phyloP scores from a whole-genome alignment of 2,888 invertebrate species.

The Bhutanitis thaidina region DNA sequence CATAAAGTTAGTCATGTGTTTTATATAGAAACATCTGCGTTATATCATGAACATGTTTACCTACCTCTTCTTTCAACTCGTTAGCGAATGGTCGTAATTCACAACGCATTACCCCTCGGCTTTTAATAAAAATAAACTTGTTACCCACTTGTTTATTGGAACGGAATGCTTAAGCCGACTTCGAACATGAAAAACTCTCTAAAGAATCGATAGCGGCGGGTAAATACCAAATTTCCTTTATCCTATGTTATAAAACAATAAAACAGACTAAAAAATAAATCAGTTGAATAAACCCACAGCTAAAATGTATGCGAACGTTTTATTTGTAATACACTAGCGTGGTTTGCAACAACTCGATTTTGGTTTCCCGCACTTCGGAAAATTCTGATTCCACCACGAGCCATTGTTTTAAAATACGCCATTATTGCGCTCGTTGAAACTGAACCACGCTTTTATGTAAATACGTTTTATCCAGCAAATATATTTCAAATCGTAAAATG shows the following conservation, averaged over 20 bases:
- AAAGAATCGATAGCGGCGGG: slow-evolving; percentile 17
- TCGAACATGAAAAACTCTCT: slow-evolving; percentile 15
- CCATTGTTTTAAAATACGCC: slow-evolving; percentile 9
- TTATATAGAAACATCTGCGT: too few relatives aligned
- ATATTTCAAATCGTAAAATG: too few relatives aligned
- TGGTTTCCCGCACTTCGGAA: slow-evolving; percentile 1
- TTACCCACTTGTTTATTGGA: slow-evolving; percentile 19
- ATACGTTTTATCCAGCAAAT: background rate
- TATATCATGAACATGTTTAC: too few relatives aligned
- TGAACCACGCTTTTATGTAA: slow-evolving; percentile 1
- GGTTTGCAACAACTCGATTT: background rate
- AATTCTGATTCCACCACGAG: background rate
- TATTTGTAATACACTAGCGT: slow-evolving; percentile 8
- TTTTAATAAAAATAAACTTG: slow-evolving; percentile 17
- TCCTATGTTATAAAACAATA: slow-evolving; percentile 19
- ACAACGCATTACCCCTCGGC: slow-evolving; percentile 5
- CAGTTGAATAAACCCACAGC: slow-evolving; percentile 5
- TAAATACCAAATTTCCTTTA: slow-evolving; percentile 30
- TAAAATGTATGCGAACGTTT: slow-evolving; percentile 12
- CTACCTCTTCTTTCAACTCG: too few relatives aligned
- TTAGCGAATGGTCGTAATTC: slow-evolving; percentile 1
- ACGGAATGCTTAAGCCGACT: slow-evolving; percentile 12
- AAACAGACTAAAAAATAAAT: too few relatives aligned
- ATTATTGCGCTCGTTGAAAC: background rate
- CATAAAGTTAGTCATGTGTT: too few relatives aligned